Evolutionary conservation across 1,140 invertebrate species (phyloP), one percentile per base, ranked within the genome.

Genomic region (Nasonia longicornis): DNA sequence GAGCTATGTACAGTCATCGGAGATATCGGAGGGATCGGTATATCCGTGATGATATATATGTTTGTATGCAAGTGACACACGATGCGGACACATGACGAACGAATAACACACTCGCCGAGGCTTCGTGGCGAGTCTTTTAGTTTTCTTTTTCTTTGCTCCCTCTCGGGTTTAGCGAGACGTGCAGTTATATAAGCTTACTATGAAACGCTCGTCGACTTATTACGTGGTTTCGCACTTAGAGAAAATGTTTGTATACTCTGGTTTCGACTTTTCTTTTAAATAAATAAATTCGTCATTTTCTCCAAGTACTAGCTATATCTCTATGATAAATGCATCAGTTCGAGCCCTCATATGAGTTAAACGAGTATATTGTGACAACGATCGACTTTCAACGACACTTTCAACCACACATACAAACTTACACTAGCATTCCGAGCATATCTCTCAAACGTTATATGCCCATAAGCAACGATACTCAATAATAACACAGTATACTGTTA

Each of bases 51-150:
- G 52, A 48, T 48, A 58, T 16, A 42, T 42, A 42, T 42, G 0
- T 26, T 0, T 26, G 26, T 26, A 42, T 42, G 10, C 8, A 42
- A 58, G 52, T 58, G 52, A 58, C 52, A 58, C 52, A 58, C 16
- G 52, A 58, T 58, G 20, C 20, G 20, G 52, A 58, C 52, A 58
- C 52, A 58, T 58, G 14, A 58, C 52, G 52, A 58, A 58, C 52
- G 52, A 58, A 58, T 20, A 58, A n/a, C 52, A 58, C 7, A 20
- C 16, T 58, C 52, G 52, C 52, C 52, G 52, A 58, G 52, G 52
- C 52, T n/a, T 58, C 52, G 52, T 58, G 52, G 52, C 52, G 52
- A 58, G 52, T 58, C 52, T 58, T 58, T 58, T 58, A 58, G 52
- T 3, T 8, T 58, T 58, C 3, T 16, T 58, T 58, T 58, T 38